Conservation (phyloP, 53 echinoderm and acorn worm species). For the Echinometra lucunter region DNA sequence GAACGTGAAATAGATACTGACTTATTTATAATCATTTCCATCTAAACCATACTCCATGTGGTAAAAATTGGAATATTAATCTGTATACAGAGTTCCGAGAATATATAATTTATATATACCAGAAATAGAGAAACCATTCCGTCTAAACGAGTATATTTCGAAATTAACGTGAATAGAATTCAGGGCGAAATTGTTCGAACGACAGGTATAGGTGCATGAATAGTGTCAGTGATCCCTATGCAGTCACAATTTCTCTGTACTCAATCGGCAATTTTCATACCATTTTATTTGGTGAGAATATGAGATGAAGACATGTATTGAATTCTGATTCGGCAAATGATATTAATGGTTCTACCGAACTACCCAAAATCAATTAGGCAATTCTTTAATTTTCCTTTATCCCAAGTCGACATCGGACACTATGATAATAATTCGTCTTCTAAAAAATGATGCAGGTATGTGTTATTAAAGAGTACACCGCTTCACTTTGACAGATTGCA, state of each 20-base stretch:
- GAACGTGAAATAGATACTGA: too few relatives aligned
- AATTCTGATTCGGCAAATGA: background rate
- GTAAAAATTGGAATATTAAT: too few relatives aligned
- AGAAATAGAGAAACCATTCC: background rate
- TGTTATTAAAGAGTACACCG: background rate
- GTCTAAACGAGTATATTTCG: background rate
- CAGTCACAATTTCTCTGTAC: background rate
- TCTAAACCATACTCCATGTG: too few relatives aligned
- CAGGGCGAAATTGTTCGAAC: background rate
- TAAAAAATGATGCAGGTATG: background rate
- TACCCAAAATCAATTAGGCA: background rate
- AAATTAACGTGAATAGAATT: background rate
- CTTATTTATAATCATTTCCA: too few relatives aligned
- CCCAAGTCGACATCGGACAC: background rate
- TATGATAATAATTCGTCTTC: background rate
- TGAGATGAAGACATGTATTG: background rate
- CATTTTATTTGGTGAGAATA: background rate
- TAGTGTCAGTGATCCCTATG: background rate
- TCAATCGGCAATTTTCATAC: background rate
- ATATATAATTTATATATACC: too few relatives aligned
- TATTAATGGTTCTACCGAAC: background rate
- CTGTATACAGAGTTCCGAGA: background rate
- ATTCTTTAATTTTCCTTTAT: background rate
- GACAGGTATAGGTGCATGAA: background rate
- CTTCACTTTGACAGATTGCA: background rate